Evolutionary conservation across 2,797 vertebrate species (phyloP).

Genomic region (Malurus leucopterus): DNA sequence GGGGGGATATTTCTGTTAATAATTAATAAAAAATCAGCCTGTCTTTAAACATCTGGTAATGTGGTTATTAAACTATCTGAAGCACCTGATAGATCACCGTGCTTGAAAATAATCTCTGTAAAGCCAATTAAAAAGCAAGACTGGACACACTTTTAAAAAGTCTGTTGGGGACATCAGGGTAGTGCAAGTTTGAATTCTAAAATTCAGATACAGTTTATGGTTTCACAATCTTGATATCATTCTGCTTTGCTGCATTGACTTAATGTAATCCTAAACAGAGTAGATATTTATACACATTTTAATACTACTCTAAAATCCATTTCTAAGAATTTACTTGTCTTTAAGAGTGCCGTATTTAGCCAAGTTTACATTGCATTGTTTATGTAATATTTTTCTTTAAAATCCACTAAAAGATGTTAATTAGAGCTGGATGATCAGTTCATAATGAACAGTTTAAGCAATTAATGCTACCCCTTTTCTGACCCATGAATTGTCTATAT

Average conservation of each 20-base stretch:
- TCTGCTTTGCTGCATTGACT: not conserved
- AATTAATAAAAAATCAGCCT: not conserved
- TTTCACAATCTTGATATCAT: not conserved
- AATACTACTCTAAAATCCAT: not conserved
- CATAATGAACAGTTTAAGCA: conserved; percentile 50
- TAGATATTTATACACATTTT: not conserved
- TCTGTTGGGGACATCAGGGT: accelerated
- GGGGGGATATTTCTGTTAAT: not conserved
- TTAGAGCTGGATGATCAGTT: conserved; percentile 35
- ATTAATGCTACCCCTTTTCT: conserved; percentile 20
- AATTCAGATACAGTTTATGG: not conserved
- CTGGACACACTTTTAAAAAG: not conserved
- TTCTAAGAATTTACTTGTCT: not conserved
- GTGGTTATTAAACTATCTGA: not conserved
- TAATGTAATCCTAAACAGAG: not conserved
- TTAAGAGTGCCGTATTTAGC: not conserved
- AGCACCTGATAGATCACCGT: not conserved
- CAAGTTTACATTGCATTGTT: not conserved
- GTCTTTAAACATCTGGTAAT: not conserved
- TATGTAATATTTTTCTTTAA: conserved; percentile 37
- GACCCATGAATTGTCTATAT: conserved; percentile 40
- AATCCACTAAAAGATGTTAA: conserved; percentile 51
- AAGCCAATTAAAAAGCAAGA: not conserved
- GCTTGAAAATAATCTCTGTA: not conserved
- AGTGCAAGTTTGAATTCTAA: not conserved